Evolutionary conservation across 2,113 vertebrate species (phyloP), one percentile per base, ranked within the genome.

Genomic region (Myrmophylax atrothorax): DNA sequence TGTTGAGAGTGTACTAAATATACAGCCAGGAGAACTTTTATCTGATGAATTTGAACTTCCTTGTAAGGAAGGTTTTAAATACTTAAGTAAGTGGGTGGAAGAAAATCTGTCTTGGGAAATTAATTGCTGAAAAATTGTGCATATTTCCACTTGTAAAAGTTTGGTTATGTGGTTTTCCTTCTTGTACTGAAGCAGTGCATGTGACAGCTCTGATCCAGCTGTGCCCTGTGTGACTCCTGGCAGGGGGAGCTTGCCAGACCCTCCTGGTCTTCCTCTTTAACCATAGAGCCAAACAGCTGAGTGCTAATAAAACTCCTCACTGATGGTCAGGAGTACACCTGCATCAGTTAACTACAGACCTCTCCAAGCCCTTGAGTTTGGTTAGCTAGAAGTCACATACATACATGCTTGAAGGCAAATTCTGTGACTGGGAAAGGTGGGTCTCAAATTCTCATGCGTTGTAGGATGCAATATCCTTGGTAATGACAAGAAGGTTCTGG

Each of bases 21-120:
- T 4, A 13, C 49, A 68, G 56, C 37, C 77, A 78, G 53, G 12
- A 56, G 63, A 55, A 29, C 42, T 46, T 84, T 5, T 0, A 47
- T 25, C 18, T 13, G 20, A 28, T 55, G 16, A 90, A 70, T 78
- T 67, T 72, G 42, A 92, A 17, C 40, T 85, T 84, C 40, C 37
- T 78, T 2, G 0, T 81, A 72, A 74, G 52, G 47, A 52, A 63
- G 25, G 6, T 62, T 92, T 93, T 80, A 94, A 96, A 70, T 90
- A 77, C 86, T 96, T 94, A 84, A 94, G 42, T 93, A 83, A 79
- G 80, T 78, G 58, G 58, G 82, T 90, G 85, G 89, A 89, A 95
- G 31, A 92, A 97, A 97, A 87, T 91, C 86, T 95, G 69, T 37
- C 74, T 94, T 88, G n/a, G 59, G 46, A 90, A 93, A 81, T 70